These are phyloP conservation scores for Protodeltote pygarga DNA, from an alignment of 2,888 invertebrate species.

Conservation along the genomic window DNA sequence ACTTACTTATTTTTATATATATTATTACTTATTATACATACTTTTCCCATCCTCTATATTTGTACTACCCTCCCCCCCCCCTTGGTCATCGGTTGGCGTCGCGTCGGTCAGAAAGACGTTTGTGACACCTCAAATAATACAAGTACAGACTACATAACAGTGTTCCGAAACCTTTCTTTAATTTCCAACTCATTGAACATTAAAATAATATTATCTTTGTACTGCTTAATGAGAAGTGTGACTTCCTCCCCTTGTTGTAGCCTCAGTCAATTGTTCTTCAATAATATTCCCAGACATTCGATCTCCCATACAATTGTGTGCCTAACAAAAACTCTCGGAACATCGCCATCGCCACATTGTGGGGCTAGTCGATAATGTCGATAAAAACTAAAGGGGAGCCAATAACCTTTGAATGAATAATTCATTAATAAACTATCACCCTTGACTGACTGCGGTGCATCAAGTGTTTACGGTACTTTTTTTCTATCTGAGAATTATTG, in stretches of 20 bases:
- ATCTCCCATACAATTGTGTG: conserved; percentile 39
- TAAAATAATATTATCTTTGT: too few relatives aligned
- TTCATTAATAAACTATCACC: conserved; percentile 16
- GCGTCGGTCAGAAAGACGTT: too few relatives aligned
- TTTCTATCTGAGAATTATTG: too few relatives aligned
- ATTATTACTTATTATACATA: too few relatives aligned
- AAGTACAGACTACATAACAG: too few relatives aligned
- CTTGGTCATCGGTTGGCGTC: too few relatives aligned
- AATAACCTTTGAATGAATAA: conserved; percentile 35
- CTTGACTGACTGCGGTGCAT: conserved; percentile 6
- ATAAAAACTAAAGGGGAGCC: conserved; percentile 26
- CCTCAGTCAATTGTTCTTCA: conserved; percentile 25
- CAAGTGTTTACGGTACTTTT: neutral
- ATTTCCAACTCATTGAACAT: too few relatives aligned
- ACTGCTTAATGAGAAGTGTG: conserved; percentile 2
- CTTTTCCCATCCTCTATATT: too few relatives aligned
- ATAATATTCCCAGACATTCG: conserved; percentile 38
- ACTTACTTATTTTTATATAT: too few relatives aligned
- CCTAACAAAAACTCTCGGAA: conserved; percentile 32
- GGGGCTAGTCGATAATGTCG: conserved; percentile 16
- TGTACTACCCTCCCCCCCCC: too few relatives aligned
- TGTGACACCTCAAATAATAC: too few relatives aligned
- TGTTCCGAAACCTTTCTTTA: too few relatives aligned
- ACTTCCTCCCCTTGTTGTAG: conserved; percentile 4
- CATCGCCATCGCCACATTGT: conserved; percentile 10